phyloP scores from a whole-genome alignment of 2,888 invertebrate genomes.

The Neoitamus cyanurus region DNA sequence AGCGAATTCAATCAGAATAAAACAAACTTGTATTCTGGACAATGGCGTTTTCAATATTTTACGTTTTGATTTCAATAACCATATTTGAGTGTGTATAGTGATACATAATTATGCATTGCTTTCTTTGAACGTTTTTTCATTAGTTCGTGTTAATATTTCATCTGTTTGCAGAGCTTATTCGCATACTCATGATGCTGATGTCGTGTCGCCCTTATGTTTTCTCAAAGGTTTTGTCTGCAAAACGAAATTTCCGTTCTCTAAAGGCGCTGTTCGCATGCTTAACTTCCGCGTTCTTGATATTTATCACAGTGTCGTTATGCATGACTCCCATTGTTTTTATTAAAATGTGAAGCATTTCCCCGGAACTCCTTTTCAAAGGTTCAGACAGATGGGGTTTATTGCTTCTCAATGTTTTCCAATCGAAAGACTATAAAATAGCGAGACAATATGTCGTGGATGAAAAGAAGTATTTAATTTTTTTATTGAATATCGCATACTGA shows the following conservation, averaged over 20 bases:
- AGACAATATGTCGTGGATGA: neutral
- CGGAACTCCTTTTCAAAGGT: neutral
- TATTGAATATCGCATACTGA: neutral
- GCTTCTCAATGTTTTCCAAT: neutral
- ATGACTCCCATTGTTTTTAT: neutral
- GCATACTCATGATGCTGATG: too few species aligned
- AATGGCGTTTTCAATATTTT: too few species aligned
- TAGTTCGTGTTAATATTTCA: too few species aligned
- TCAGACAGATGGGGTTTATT: neutral
- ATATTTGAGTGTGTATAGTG: too few species aligned
- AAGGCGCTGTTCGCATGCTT: neutral
- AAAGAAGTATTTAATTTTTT: neutral
- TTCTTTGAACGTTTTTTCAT: too few species aligned
- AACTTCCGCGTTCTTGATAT: neutral
- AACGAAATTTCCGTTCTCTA: neutral
- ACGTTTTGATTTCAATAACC: too few species aligned
- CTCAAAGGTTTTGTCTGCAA: neutral
- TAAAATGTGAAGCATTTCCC: neutral
- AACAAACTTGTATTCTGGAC: too few species aligned
- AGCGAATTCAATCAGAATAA: too few species aligned
- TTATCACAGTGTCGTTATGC: neutral
- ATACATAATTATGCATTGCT: too few species aligned
- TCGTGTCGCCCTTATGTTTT: neutral
- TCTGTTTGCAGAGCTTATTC: too few species aligned
- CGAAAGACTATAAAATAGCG: neutral